Conservation (phyloP, 2,113 vertebrate species). For the Sebastes fasciatus region DNA sequence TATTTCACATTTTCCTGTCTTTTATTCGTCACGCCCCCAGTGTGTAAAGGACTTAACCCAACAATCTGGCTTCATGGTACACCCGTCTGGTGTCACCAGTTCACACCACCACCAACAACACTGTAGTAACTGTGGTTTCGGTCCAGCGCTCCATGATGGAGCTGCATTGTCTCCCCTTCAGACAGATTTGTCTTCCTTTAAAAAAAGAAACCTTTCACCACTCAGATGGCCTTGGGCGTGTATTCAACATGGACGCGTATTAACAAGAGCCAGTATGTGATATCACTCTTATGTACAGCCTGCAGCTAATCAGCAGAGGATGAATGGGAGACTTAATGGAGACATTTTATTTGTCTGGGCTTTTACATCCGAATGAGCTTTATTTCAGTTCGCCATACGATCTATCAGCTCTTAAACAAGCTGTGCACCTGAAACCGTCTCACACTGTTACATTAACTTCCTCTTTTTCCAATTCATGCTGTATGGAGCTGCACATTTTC, state of each 20-base stretch:
- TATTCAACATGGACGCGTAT: slow-evolving; percentile 27
- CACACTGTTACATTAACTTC: slow-evolving; percentile 40
- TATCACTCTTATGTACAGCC: slow-evolving; percentile 39
- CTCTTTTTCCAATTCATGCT: slow-evolving; percentile 3
- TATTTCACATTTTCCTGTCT: too few relatives aligned
- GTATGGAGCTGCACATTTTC: slow-evolving; percentile 36
- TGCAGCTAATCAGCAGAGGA: slow-evolving; percentile 54
- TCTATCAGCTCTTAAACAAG: slow-evolving; percentile 49
- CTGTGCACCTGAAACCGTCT: slow-evolving; percentile 30
- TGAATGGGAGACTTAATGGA: slow-evolving; percentile 33
- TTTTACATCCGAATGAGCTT: slow-evolving; percentile 47
- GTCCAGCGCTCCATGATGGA: slow-evolving; percentile 5
- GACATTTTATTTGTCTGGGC: slow-evolving; percentile 39
- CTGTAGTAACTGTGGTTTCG: slow-evolving; percentile 2
- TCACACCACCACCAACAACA: slow-evolving; percentile 2
- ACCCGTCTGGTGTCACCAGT: not conserved
- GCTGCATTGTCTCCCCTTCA: slow-evolving; percentile 14
- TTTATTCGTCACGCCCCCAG: too few relatives aligned
- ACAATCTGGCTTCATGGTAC: not conserved
- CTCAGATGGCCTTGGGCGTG: slow-evolving; percentile 12
- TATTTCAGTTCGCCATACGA: slow-evolving; percentile 26
- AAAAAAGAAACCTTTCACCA: slow-evolving; percentile 29
- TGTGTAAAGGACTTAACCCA: not conserved
- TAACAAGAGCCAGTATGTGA: slow-evolving; percentile 43
- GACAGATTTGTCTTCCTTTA: slow-evolving; percentile 33